Evolutionary conservation across 2,113 vertebrate species (phyloP).

Genomic region (Parotia lawesii): DNA sequence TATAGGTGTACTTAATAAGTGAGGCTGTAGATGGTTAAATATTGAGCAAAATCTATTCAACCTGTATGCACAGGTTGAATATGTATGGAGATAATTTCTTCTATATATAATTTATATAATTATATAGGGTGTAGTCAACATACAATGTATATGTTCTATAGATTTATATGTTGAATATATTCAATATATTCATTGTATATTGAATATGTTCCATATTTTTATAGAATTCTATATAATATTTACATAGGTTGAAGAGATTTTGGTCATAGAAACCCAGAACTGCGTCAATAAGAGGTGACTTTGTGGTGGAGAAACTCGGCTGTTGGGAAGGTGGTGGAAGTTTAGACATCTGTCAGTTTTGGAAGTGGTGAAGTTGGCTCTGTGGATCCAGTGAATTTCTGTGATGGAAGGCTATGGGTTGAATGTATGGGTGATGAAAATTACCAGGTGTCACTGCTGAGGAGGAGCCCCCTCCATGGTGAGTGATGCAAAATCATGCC

Average conservation of each 20-base stretch:
- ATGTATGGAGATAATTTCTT: neutral
- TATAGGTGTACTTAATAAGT: rapidly evolving
- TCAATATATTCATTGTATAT: neutral
- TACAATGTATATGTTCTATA: too few relatives aligned
- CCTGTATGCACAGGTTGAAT: neutral
- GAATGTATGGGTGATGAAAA: neutral
- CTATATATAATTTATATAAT: neutral
- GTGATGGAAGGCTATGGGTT: neutral
- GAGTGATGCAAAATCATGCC: neutral
- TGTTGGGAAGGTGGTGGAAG: neutral
- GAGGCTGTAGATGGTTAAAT: neutral
- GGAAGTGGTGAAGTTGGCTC: neutral
- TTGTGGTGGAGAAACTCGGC: rapidly evolving
- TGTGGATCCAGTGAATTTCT: neutral
- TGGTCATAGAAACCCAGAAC: neutral
- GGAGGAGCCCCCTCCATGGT: neutral
- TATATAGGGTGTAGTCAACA: neutral
- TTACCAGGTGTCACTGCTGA: rapidly evolving
- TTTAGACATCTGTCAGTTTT: neutral
- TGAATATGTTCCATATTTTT: neutral
- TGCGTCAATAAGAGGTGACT: neutral
- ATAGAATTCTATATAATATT: neutral
- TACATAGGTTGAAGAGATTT: neutral
- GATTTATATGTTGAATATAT: neutral
- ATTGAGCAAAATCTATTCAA: neutral